These are phyloP conservation scores for Hypena proboscidalis DNA, from an alignment of 2,888 invertebrate genomes.

Conservation along the genomic window DNA sequence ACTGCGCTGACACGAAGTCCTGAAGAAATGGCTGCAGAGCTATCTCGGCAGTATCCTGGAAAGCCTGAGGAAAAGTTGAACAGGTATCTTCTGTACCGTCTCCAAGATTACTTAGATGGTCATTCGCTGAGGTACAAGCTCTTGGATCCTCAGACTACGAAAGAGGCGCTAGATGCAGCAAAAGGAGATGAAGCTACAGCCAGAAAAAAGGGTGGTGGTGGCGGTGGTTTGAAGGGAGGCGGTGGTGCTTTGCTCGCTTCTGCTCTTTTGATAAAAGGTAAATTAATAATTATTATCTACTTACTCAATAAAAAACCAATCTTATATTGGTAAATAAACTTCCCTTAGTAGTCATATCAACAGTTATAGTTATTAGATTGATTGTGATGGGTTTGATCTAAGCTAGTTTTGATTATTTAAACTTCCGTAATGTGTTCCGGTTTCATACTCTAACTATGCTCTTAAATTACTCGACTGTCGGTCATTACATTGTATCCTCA, in stretches of 20 bases:
- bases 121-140: conserved; percentile 90
- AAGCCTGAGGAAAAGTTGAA: conserved; percentile 91
- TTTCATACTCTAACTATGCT: no score
- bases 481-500: no score
- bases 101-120: conserved; percentile 89
- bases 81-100: conserved; percentile 87
- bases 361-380: no score
- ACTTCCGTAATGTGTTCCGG: no score
- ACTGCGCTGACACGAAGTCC: conserved; percentile 74
- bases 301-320: background rate
- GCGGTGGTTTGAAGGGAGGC: conserved; percentile 72
- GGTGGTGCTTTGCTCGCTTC: conserved; percentile 84
- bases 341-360: no score
- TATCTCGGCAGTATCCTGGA: conserved; percentile 91
- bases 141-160: conserved; percentile 86
- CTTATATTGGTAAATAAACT: no score
- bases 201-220: conserved; percentile 78
- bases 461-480: no score
- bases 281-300: conserved; percentile 7
- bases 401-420: no score
- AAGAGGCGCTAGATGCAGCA: conserved; percentile 82
- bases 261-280: conserved; percentile 88
- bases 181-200: conserved; percentile 69
- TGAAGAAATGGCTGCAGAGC: conserved; percentile 87
- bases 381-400: no score